phyloP scores from a whole-genome alignment of 2,888 invertebrate species.

The Agrenia bidenticulata region DNA sequence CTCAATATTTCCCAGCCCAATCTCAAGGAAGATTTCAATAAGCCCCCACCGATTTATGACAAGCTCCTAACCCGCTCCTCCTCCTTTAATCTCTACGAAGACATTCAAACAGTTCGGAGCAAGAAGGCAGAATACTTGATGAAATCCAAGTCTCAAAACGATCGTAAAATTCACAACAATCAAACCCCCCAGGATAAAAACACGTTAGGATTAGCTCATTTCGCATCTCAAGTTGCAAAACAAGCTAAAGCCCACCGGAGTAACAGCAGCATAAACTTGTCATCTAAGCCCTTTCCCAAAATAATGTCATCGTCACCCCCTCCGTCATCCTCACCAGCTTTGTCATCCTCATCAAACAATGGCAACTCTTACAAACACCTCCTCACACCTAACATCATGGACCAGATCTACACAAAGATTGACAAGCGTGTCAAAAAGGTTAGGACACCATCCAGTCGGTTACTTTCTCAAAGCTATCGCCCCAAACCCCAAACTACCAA shows the following conservation, averaged over 20 bases:
- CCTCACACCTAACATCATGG: not conserved
- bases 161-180: too few species aligned
- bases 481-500: too few species aligned
- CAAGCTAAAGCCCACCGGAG: not conserved
- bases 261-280: not conserved
- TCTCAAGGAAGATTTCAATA: not conserved
- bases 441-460: not conserved
- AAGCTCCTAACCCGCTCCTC: not conserved
- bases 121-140: not conserved
- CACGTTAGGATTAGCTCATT: not conserved
- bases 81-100: constrained; percentile 7
- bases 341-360: not conserved
- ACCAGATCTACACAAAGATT: constrained; percentile 1
- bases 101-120: constrained; percentile 4
- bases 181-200: not conserved
- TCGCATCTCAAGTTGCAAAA: constrained; percentile 3
- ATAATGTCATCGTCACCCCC: too few species aligned
- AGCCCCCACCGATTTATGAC: constrained; percentile 1
- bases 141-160: not conserved
- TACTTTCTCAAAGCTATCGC: not conserved
- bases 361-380: too few species aligned
- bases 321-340: not conserved
- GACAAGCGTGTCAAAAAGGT: not conserved
- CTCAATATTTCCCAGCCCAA: constrained; percentile 33
- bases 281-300: too few species aligned